Conservation (phyloP, 2,113 vertebrate species). For the Actinemys pallida region DNA sequence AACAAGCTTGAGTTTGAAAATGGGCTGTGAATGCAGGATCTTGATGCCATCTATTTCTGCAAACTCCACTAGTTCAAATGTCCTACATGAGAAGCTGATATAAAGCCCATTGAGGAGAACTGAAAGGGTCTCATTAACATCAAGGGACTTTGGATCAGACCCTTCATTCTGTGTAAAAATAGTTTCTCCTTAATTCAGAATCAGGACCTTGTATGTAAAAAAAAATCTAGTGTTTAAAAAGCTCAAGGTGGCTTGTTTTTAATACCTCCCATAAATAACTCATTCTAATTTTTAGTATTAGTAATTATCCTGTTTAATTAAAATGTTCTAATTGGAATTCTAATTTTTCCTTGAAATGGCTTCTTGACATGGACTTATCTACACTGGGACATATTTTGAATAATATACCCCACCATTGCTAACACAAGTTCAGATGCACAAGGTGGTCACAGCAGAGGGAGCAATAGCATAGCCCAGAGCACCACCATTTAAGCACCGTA, state of each 20-base stretch:
- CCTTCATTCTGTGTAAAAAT: neutral
- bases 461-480: neutral
- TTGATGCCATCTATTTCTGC: fast-evolving
- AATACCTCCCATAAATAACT: neutral
- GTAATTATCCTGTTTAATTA: neutral
- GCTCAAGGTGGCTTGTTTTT: neutral
- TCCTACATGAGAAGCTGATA: neutral
- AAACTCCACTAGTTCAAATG: neutral
- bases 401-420: neutral
- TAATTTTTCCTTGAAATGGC: neutral
- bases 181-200: neutral
- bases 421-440: neutral
- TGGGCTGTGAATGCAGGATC: neutral
- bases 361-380: neutral
- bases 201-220: neutral
- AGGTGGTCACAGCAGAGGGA: neutral
- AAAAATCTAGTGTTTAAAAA: too few relatives aligned
- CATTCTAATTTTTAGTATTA: neutral
- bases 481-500: neutral
- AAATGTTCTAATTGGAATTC: neutral
- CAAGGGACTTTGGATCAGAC: neutral
- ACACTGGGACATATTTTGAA: neutral
- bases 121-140: neutral
- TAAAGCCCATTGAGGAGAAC: neutral
- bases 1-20: neutral